Conservation (phyloP, 2,113 vertebrate species). For the Plecotus auritus region DNA sequence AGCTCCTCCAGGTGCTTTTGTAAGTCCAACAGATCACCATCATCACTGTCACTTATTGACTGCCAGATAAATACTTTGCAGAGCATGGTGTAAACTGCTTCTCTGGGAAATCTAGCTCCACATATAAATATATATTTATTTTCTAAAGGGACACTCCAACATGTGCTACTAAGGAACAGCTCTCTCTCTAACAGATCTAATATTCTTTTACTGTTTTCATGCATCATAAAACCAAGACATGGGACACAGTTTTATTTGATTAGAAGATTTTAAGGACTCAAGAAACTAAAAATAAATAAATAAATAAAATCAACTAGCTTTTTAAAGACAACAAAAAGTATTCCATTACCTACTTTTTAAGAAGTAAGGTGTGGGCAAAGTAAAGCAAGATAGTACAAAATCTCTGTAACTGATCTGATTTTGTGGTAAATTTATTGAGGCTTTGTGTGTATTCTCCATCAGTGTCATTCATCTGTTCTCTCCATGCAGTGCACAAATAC, state of each 20-base stretch:
- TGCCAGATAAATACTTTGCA: constrained; percentile 27
- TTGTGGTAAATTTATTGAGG: neutral
- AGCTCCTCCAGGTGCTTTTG: constrained; percentile 1
- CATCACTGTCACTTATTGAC: constrained; percentile 10
- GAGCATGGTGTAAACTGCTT: constrained; percentile 41
- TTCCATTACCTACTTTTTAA: neutral
- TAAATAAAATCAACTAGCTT: neutral
- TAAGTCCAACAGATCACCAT: neutral
- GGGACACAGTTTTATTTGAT: neutral
- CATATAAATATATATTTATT: neutral
- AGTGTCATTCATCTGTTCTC: neutral
- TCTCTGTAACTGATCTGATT: neutral
- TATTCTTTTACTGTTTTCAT: neutral
- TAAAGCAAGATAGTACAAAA: neutral
- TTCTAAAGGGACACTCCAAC: neutral
- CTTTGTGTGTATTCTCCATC: neutral
- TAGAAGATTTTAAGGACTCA: neutral
- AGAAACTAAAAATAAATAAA: neutral
- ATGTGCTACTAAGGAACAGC: neutral
- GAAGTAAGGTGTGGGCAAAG: neutral
- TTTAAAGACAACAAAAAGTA: neutral
- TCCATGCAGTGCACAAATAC: neutral
- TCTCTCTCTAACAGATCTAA: neutral
- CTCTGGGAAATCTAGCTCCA: constrained; percentile 26
- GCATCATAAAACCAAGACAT: neutral